Base-by-base conservation (phyloP, 1,140 invertebrate genomes). In the Pseudachorutes palmiensis region DNA sequence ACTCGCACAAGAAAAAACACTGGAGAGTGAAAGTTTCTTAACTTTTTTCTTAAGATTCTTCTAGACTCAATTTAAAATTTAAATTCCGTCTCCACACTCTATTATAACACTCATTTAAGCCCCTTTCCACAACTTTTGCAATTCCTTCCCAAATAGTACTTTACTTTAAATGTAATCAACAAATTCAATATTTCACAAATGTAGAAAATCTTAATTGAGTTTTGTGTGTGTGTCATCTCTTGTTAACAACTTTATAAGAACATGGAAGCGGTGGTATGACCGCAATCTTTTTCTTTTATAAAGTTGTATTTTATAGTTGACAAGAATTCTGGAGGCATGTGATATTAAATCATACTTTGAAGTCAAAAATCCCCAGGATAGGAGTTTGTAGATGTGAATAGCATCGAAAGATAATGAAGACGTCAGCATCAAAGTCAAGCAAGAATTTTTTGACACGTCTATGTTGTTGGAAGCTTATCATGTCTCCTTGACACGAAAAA, bases 371-470 rank as follows among this genome's bases (percentile, higher is more conserved):
- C 19, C 36, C 5, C 5, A 5, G 19, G 36, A 41, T 41, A 41
- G 5, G 36, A 41, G 36, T 41, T 41, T 41, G 19, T 41, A n/a
- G n/a, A n/a, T n/a, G n/a, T n/a, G 36, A 41, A 41, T 41, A 19
- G 36, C 5, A 41, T 5, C 19, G 36, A 41, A 41, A 41, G 51
- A 57, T 57, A 57, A 57, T 57, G 51, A 57, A 57, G 9, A 12
- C 51, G 51, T 57, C 51, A 57, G 51, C 5, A 41, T 41, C 36
- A 41, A 41, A 41, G 51, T 57, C 51, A 57, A 28, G 51, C 9
- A 57, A 57, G 51, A 57, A n/a, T n/a, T 22, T 5, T 57, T 28
- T 57, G n/a, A 22, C n/a, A 57, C 51, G 5, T 28, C 24, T 28
- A 22, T 28, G 5, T 9, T 22, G 5, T 22, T 57, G 5, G 24